Percentiles rank a stretch among this genome's conserved stretches.
Evolutionary conservation across 1,140 invertebrate genomes (phyloP).

Genomic region (Drosophila orosa): DNA sequence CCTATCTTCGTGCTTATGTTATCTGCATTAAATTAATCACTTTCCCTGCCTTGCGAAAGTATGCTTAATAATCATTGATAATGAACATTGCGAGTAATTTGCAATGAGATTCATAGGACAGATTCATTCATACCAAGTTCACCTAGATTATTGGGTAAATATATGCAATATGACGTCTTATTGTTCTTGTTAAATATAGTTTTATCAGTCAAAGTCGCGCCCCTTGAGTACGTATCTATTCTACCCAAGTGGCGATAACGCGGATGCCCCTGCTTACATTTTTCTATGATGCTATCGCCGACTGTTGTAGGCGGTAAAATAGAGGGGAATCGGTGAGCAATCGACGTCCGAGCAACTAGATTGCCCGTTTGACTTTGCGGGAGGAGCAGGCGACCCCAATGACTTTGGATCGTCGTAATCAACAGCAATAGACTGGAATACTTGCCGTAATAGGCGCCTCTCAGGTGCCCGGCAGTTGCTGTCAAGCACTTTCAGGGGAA

Average conservation of each 20-base stretch:
- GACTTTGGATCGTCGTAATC: conserved; percentile 50
- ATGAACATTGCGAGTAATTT: not conserved
- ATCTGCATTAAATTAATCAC: not conserved
- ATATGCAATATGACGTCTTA: not conserved
- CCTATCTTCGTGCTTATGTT: not conserved
- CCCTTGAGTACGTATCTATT: conserved; percentile 2
- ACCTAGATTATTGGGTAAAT: not conserved
- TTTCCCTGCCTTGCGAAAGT: not conserved
- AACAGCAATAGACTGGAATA: conserved; percentile 1
- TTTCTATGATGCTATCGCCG: not conserved
- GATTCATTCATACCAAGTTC: not conserved
- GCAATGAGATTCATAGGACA: not conserved
- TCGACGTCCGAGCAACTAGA: conserved; percentile 22
- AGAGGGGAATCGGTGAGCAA: not conserved
- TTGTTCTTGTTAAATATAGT: not conserved
- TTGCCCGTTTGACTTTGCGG: conserved; percentile 65
- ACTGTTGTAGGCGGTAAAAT: conserved; percentile 4
- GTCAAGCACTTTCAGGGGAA: conserved; percentile 44
- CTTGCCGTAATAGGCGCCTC: conserved; percentile 12
- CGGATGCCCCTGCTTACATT: conserved; percentile 2
- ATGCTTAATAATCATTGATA: not conserved
- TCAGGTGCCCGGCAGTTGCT: conserved; percentile 49
- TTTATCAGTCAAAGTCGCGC: not conserved
- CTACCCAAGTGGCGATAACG: conserved; percentile 8
- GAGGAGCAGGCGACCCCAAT: conserved; percentile 54